These are phyloP conservation scores for Cygnus atratus DNA, from an alignment of 2,113 vertebrate species.

Conservation along the genomic window DNA sequence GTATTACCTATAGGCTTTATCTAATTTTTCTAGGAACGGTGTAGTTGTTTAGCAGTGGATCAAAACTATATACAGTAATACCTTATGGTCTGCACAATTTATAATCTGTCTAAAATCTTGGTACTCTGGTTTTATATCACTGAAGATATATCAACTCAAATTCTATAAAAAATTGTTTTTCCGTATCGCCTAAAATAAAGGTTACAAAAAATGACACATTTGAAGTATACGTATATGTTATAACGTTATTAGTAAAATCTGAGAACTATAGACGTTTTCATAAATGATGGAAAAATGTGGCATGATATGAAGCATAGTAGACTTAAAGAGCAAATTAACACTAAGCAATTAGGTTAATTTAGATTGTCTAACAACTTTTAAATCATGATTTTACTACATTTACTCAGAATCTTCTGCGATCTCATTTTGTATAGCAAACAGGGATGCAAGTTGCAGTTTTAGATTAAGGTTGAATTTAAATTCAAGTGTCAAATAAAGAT, in stretches of 20 bases:
- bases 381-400: neutral
- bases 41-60: neutral
- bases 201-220: rapidly evolving
- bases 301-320: neutral
- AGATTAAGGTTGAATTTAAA: neutral
- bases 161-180: neutral
- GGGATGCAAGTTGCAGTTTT: neutral
- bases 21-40: neutral
- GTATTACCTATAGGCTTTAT: neutral
- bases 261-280: neutral
- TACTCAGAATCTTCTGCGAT: neutral
- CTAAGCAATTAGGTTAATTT: neutral
- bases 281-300: neutral
- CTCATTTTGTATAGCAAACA: neutral
- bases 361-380: neutral
- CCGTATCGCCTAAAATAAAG: neutral
- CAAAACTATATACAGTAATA: neutral
- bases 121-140: neutral
- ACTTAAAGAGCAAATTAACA: neutral
- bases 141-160: neutral
- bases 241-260: neutral
- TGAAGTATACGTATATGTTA: too few relatives aligned
- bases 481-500: neutral
- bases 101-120: neutral
- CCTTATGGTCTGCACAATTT: neutral